Conservation (phyloP, 2,888 invertebrate genomes). For the Conistra vaccinii region DNA sequence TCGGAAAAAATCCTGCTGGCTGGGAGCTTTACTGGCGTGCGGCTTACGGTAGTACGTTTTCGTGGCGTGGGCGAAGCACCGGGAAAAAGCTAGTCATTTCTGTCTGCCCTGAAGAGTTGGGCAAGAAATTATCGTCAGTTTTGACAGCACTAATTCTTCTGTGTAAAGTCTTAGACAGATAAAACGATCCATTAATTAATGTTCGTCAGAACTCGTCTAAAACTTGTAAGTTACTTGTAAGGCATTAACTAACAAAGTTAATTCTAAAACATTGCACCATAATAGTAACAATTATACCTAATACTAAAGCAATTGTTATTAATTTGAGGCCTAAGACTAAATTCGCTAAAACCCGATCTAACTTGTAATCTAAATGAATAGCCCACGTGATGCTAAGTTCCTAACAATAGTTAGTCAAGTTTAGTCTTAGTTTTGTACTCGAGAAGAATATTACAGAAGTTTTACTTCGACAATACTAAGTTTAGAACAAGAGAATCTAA, state of each 20-base stretch:
- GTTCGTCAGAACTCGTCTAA: neutral
- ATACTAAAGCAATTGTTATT: constrained; percentile 13
- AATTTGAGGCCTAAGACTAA: constrained; percentile 26
- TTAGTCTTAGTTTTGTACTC: constrained; percentile 1
- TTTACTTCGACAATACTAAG: neutral
- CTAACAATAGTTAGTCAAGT: constrained; percentile 46
- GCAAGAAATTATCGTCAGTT: neutral
- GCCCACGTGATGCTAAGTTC: constrained; percentile 33
- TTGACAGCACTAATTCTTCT: neutral
- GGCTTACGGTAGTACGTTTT: too few species aligned
- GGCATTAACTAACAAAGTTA: neutral
- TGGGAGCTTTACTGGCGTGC: too few species aligned
- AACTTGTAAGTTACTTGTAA: constrained; percentile 4
- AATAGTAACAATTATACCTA: neutral
- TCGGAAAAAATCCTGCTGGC: too few species aligned
- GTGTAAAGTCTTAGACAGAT: neutral
- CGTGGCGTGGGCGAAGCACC: too few species aligned
- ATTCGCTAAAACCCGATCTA: constrained; percentile 16
- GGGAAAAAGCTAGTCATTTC: too few species aligned
- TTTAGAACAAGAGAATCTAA: neutral
- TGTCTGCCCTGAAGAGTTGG: neutral
- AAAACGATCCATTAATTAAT: neutral
- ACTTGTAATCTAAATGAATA: constrained; percentile 55
- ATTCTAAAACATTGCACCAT: neutral
- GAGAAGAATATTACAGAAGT: constrained; percentile 50